phyloP scores from a whole-genome alignment of 2,797 vertebrate species.

The Podargus strigoides region DNA sequence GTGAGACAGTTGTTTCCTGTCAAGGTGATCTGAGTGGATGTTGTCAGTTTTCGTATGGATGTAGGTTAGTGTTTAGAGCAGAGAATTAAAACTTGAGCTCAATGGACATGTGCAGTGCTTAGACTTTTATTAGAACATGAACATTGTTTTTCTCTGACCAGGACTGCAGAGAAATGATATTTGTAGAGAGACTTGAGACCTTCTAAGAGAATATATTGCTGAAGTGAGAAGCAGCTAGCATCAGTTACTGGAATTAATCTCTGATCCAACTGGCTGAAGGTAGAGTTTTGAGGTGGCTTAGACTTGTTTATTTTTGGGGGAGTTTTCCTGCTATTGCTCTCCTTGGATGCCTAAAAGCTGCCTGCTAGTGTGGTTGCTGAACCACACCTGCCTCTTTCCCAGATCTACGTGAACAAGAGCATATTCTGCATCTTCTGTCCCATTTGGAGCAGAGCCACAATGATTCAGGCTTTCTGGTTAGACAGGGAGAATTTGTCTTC shows the following conservation, averaged over 20 bases:
- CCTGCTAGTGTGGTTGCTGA: not conserved
- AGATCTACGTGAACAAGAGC: accelerated
- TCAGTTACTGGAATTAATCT: not conserved
- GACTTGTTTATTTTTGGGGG: not conserved
- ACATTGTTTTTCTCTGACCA: not conserved
- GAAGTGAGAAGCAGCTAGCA: not conserved
- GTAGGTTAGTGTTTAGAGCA: not conserved
- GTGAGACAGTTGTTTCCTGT: not conserved
- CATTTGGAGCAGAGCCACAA: not conserved
- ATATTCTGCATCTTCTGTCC: not conserved
- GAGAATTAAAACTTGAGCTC: not conserved
- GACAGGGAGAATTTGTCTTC: not conserved
- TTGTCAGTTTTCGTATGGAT: not conserved
- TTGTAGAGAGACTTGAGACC: not conserved
- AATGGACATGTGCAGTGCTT: not conserved
- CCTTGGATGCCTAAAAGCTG: not conserved
- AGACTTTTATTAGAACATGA: not conserved
- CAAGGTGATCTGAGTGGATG: not conserved
- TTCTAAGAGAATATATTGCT: not conserved
- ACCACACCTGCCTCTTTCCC: not conserved
- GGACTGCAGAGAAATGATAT: not conserved
- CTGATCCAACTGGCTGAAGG: not conserved
- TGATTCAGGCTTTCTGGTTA: not conserved
- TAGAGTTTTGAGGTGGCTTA: not conserved
- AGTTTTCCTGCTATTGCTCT: not conserved